Evolutionary conservation across 2,113 vertebrate species (phyloP), one percentile per base, ranked within the genome.

Genomic region (Emydura subglobosa): DNA sequence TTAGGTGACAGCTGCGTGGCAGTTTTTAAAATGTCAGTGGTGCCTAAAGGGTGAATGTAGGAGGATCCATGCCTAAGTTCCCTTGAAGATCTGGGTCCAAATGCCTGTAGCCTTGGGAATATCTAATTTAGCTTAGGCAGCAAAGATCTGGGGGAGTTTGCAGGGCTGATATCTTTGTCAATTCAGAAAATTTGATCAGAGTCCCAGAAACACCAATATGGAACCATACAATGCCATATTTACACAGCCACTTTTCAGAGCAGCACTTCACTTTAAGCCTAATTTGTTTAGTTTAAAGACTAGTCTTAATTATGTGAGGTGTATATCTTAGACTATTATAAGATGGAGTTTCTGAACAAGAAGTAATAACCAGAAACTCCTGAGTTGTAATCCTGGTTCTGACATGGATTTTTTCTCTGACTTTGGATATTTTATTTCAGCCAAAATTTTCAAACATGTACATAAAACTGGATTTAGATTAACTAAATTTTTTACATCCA

Each of bases 291-390:
- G 82, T 90, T 94, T 68, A 90, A 12, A 85, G 79, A n/a, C 24
- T 1, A 74, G 81, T 94, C 24, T 85, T 92, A 7, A 3, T 39
- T 81, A 59, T 88, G 54, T 83, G 29, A 85, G 65, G 57, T 85
- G 80, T 24, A 81, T 21, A 54, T 94, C 34, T 83, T 89, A 76
- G 22, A 78, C 95, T 91, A 76, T 92, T 90, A 61, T 17, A 31
- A 44, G 27, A 44, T 87, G 47, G 92, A 79, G 49, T 0, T 85
- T 88, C 85, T 55, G 82, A 89, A 84, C 79, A 4, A 88, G 79
- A 90, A 95, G 59, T 25, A 59, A 34, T 88, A 83, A 85, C 16
- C 90, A 74, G 31, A 59, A 94, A 87, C 4, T 76, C 0, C 76
- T 47, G 10, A 92, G 82, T 95, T 92, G 86, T 88, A 89, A 78